Evolutionary conservation across 1,140 invertebrate species (phyloP).

Genomic region (Drosophila ironensis): DNA sequence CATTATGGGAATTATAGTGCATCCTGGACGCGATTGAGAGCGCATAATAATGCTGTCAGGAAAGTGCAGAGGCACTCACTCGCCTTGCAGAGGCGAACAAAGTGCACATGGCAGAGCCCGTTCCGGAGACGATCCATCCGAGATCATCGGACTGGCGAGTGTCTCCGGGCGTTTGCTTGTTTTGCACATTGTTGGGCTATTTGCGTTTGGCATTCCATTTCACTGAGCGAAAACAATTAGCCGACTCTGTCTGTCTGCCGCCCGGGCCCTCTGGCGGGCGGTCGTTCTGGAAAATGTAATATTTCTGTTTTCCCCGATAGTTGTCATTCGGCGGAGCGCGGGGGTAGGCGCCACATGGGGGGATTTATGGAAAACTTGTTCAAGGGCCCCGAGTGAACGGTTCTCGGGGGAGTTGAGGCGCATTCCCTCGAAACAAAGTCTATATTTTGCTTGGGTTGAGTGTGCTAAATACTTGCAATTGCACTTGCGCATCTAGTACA

Average conservation of each 20-base stretch:
- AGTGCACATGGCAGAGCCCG: constrained; percentile 53
- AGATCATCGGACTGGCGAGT: constrained; percentile 13
- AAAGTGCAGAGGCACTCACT: constrained; percentile 16
- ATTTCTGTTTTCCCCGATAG: constrained; percentile 48
- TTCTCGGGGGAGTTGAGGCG: no score
- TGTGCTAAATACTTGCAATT: no score
- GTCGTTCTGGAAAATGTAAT: constrained; percentile 24
- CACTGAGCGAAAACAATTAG: constrained; percentile 63
- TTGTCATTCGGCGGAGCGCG: constrained; percentile 39
- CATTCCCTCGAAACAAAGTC: no score
- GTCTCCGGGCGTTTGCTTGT: constrained; percentile 55
- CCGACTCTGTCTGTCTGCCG: constrained; percentile 17
- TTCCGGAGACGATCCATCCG: constrained; percentile 33
- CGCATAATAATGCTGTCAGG: constrained; percentile 68
- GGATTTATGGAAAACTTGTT: constrained; percentile 6
- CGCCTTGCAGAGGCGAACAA: constrained; percentile 17
- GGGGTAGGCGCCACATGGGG: constrained; percentile 22
- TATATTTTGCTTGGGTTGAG: no score
- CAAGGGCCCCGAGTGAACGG: no score
- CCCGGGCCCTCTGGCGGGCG: constrained; percentile 7
- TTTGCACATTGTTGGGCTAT: constrained; percentile 74
- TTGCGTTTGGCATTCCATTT: constrained; percentile 76
- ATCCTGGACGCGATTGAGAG: constrained; percentile 61
- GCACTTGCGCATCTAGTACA: no score
- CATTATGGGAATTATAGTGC: constrained; percentile 46